Evolutionary conservation across 2,888 invertebrate species (phyloP).

Genomic region (Chrysotoxum bicinctum): DNA sequence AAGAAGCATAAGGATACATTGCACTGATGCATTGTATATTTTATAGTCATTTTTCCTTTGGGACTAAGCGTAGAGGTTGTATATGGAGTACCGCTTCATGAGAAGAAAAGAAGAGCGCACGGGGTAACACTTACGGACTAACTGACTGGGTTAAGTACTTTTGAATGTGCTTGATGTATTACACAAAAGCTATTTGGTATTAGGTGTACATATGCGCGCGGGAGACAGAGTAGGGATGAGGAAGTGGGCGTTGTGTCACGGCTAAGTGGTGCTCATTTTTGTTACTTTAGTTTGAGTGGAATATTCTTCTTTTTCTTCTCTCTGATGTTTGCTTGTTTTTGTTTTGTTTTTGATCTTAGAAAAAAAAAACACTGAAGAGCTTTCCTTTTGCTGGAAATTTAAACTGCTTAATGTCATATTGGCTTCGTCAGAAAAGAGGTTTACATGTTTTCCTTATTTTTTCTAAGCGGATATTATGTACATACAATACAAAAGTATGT

Average conservation of each 20-base stretch:
- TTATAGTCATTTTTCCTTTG: conserved; percentile 36
- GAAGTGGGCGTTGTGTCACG: conserved; percentile 55
- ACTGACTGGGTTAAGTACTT: conserved; percentile 73
- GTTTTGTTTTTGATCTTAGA: conserved; percentile 23
- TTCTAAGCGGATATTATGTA: conserved; percentile 44
- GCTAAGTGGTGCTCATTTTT: conserved; percentile 69
- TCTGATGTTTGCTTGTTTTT: neutral
- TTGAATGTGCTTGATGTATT: conserved; percentile 72
- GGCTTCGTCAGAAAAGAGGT: conserved; percentile 7
- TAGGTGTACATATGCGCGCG: neutral
- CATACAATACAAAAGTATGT: conserved; percentile 24
- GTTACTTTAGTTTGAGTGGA: conserved; percentile 32
- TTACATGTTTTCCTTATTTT: conserved; percentile 20
- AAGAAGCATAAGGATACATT: conserved; percentile 31
- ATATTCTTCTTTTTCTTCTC: neutral
- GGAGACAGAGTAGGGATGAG: neutral
- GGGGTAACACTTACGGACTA: conserved; percentile 68
- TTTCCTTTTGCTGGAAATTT: conserved; percentile 28
- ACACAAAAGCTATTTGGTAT: conserved; percentile 64
- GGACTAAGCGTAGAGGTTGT: conserved; percentile 18
- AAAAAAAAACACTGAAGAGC: neutral
- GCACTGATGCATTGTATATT: conserved; percentile 57
- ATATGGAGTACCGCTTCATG: neutral
- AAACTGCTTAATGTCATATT: conserved; percentile 67
- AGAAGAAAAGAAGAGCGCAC: conserved; percentile 34